Evolutionary conservation across 2,113 vertebrate genomes (phyloP), one percentile per base, ranked within the genome.

Genomic region (Bagarius yarrelli): DNA sequence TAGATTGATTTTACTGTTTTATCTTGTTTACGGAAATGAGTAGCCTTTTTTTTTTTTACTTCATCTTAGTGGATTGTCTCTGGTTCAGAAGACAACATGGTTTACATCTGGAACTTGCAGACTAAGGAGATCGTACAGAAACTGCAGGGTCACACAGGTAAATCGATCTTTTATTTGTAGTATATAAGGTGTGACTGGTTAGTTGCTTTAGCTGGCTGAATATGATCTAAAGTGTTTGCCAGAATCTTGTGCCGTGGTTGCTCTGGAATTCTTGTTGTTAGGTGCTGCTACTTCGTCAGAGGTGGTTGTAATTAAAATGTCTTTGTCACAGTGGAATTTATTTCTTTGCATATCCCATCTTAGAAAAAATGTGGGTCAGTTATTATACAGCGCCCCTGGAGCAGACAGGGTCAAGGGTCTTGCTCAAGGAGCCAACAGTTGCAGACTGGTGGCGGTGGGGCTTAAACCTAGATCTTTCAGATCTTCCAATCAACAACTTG

Each of bases 61-160:
- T 8, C 27, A 18, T 44, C 27, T 78, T 83, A 99, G 98, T 99
- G 98, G 98, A 99, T 99, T 0, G 97, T 99, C 83, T 99, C 98
- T 0, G 98, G 98, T 63, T 99, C 98, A 0, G 98, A 99, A 89
- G 98, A 99, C 90, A 98, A 98, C 92, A 93, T 98, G 91, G 98
- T 99, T 83, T 98, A 99, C 78, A 97, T 99, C 79, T 99, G 98
- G 98, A 99, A 99, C 92, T 94, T 99, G 84, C 98, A 99, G 92
- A 99, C 98, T 0, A 99, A 99, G 93, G 98, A 99, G 95, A 96
- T 99, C 0, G 98, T 99, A 85, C 98, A 99, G 95, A 99, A 99
- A 84, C 89, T 99, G 83, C 98, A 98, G 86, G 97, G 98, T 25
- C 98, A 99, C 90, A 99, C 98, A 92, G 98, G 98, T 99, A 88